Base-by-base conservation (phyloP, 2,797 vertebrate species). In the Trachurus trachurus region DNA sequence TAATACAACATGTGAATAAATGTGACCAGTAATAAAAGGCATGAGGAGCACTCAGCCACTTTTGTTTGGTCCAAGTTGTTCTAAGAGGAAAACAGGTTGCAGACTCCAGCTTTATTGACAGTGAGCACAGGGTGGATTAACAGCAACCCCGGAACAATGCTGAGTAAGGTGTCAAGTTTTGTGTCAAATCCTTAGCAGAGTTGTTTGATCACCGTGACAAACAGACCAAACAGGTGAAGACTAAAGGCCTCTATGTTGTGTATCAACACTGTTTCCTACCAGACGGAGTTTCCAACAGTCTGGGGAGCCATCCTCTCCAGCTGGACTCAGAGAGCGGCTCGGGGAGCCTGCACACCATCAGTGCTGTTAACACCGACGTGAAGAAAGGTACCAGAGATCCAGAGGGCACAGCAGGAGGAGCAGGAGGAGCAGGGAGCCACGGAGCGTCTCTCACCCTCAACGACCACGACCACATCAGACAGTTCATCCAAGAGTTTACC, bases 401-500 rank as follows among this genome's bases (percentile, higher is more conserved):
- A 3, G 95, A 91, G 54, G 74, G 79, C 19, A 5, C 12, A 26
- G 19, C 7, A 0, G 83, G 60, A 0, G 26, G 26, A 26, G n/a
- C n/a, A n/a, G 26, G 26, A 26, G 79, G 69, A 29, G 92, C 92
- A 31, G 93, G 85, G 0, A 95, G 94, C 83, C 97, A 96, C 34
- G 98, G 98, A 70, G 94, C 95, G 29, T 98, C 96, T 89, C 94
- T 99, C 82, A 97, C 98, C 10, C 96, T 99, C 29, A 98, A 96
- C 3, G 98, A 99, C 93, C 98, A 99, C 0, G 98, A 99, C 89
- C 96, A 96, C 88, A 97, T 99, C 89, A 95, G 98, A 47, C 98
- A 99, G 81, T 99, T 99, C 84, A 95, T 99, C 87, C 98, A 99
- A 73, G 98, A 99, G 87, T 99, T 99, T 88, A 99, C 97, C 3